Evolutionary conservation across 2,797 vertebrate species (phyloP), one percentile per base, ranked within the genome.

Genomic region (Falco cherrug): DNA sequence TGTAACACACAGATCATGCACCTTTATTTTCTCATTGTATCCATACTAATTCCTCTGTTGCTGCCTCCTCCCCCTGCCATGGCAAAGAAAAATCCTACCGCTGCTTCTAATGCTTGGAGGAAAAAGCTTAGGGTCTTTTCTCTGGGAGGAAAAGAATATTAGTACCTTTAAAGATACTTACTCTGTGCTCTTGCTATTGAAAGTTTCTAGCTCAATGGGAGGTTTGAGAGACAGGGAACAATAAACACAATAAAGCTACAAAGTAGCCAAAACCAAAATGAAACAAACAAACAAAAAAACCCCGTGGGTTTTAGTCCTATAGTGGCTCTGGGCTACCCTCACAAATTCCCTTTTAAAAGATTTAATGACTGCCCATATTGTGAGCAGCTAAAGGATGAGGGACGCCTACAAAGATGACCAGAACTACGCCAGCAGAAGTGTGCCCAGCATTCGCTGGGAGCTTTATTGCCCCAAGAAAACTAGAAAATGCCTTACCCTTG

Each of bases 211-310:
- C 61, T 89, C 86, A 78, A 61, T 51, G 31, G 86, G 60, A 89
- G 71, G 59, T 80, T 89, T 75, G 61, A 71, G 51, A 78, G 84
- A 84, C 45, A 70, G 20, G 48, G 70, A 79, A 91, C 41, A 67
- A 88, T 48, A 91, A 91, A 85, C 29, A 85, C 56, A 95, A 89
- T 35, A 68, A 93, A 95, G 53, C 48, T 53, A 73, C 22, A 57
- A 90, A 89, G 65, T 20, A 61, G 71, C 41, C 78, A 85, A 92
- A 90, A 70, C 0, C 69, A 68, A 79, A 95, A 50, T 37, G 9
- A 57, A 93, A 74, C 20, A 59, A n/a, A 35, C 25, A 7, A 13
- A 11, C 39, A 39, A 39, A 39, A 39, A 39, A 11, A 3, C 10
- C 13, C 14, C 17, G 22, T 4, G 18, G 5, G 16, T 15, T 87